phyloP scores from a whole-genome alignment of 2,797 vertebrate genomes.

The Schizopygopsis malacanthus region DNA sequence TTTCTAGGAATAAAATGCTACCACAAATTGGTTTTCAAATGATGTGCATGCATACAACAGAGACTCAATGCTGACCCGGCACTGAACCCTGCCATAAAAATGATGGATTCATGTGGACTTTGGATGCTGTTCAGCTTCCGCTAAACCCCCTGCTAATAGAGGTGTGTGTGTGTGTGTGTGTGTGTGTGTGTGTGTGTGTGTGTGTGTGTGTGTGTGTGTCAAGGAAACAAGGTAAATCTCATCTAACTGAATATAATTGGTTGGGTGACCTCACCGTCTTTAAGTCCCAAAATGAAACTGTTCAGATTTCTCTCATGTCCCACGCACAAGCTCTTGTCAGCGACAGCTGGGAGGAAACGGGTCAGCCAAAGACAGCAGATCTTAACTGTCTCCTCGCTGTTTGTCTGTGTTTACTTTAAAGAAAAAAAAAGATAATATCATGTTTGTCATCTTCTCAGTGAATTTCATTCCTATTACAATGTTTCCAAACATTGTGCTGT shows the following conservation, averaged over 20 bases:
- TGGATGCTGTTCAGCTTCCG: slow-evolving; percentile 44
- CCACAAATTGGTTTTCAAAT: neutral
- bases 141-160: slow-evolving; percentile 1
- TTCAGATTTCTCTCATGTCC: neutral
- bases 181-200: neutral
- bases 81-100: slow-evolving; percentile 40
- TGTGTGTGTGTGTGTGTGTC: neutral
- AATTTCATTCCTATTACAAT: neutral
- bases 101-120: slow-evolving; percentile 53
- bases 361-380: slow-evolving; percentile 3
- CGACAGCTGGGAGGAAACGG: slow-evolving; percentile 33
- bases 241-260: slow-evolving; percentile 37
- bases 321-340: slow-evolving; percentile 14
- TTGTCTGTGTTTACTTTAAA: slow-evolving; percentile 22
- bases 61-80: slow-evolving; percentile 28
- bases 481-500: slow-evolving; percentile 5
- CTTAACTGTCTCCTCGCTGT: neutral
- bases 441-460: neutral
- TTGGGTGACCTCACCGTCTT: slow-evolving; percentile 18
- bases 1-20: neutral
- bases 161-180: neutral
- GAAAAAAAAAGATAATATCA: slow-evolving; percentile 7
- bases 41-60: neutral
- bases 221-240: slow-evolving; percentile 15
- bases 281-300: slow-evolving; percentile 17